phyloP scores from a whole-genome alignment of 2,888 invertebrate genomes.

The Chromoteleia sp. region DNA sequence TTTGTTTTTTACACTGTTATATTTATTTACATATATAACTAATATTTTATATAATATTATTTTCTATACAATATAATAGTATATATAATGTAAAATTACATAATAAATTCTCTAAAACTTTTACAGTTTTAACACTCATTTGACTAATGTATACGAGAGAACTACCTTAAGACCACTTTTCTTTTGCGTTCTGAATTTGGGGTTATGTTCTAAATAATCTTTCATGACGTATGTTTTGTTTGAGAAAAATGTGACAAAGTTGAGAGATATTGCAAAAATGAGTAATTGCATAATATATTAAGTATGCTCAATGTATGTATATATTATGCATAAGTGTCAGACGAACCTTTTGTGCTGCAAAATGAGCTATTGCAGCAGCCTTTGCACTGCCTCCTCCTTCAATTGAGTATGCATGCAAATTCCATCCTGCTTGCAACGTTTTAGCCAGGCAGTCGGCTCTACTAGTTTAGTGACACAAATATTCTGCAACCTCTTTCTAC shows the following conservation, averaged over 20 bases:
- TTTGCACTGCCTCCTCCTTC: conserved; percentile 70
- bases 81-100: too few species aligned
- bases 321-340: conserved; percentile 27
- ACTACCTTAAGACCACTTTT: too few species aligned
- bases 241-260: conserved; percentile 7
- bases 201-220: too few species aligned
- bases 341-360: conserved; percentile 46
- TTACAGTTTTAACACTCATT: too few species aligned
- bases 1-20: too few species aligned
- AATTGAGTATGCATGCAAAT: conserved; percentile 81
- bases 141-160: too few species aligned
- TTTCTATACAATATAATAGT: too few species aligned
- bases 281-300: conserved; percentile 34
- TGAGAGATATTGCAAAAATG: conserved; percentile 16
- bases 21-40: too few species aligned
- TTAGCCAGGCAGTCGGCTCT: conserved; percentile 53
- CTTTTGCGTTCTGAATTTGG: not conserved
- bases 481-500: conserved; percentile 73
- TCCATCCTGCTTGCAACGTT: conserved; percentile 80
- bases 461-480: conserved; percentile 76
- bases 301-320: conserved; percentile 30
- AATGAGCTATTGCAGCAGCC: conserved; percentile 57
- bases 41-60: too few species aligned
- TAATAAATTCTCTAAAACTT: too few species aligned
- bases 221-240: not conserved